Percentiles rank a stretch among this genome's conserved stretches.
Evolutionary conservation across 2,113 vertebrate genomes (phyloP).

Genomic region (Edolisoma coerulescens): DNA sequence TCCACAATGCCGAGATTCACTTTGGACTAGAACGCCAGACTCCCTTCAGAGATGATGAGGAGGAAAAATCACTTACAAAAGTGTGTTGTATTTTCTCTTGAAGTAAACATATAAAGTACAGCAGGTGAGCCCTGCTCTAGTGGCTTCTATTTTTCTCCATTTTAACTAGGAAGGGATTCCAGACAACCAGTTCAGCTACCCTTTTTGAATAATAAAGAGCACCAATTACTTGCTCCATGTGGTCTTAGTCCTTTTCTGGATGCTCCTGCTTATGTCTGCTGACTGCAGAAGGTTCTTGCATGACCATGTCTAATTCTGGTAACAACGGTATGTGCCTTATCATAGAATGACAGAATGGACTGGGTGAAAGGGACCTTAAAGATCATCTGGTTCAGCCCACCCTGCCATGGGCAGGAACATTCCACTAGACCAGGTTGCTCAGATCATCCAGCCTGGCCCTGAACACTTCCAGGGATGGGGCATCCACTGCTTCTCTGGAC

Average conservation of each 20-base stretch:
- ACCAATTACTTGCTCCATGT: not conserved
- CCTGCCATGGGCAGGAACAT: not conserved
- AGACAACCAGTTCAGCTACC: not conserved
- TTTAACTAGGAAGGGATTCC: not conserved
- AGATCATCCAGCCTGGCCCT: not conserved
- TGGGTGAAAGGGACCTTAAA: not conserved
- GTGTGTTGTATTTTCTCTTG: not conserved
- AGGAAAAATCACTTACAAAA: not conserved
- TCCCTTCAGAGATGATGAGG: not conserved
- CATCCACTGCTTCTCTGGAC: not conserved
- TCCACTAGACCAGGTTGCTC: not conserved
- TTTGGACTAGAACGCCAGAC: not conserved
- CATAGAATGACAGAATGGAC: not conserved
- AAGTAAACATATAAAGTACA: not conserved
- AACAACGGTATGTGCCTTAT: not conserved
- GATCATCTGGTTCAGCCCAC: not conserved
- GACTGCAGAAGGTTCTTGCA: not conserved
- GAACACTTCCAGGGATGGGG: not conserved
- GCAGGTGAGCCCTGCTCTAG: not conserved
- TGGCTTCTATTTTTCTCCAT: not conserved
- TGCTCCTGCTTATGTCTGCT: not conserved
- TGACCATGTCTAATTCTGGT: not conserved
- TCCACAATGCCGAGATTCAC: not conserved
- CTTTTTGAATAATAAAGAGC: not conserved
- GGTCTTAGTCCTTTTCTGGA: not conserved